Conservation (phyloP, 2,888 invertebrate genomes). For the Laothoe populi region DNA sequence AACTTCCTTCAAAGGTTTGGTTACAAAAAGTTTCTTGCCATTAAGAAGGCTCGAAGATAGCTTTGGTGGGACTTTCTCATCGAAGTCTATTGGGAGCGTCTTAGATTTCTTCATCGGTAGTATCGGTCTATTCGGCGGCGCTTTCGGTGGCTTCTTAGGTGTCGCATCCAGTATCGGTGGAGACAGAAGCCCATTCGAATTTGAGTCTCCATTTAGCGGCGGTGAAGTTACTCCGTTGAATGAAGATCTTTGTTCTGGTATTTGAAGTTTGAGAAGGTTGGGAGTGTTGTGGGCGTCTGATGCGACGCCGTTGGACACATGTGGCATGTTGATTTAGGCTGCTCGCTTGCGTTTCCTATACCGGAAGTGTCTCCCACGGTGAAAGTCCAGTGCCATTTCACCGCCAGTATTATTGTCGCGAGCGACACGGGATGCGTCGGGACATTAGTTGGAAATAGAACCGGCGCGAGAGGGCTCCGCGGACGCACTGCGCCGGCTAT, state of each 20-base stretch:
- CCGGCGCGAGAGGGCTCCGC: constrained; percentile 80
- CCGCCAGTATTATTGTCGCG: constrained; percentile 72
- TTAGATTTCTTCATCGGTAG: constrained; percentile 77
- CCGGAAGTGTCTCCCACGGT: constrained; percentile 73
- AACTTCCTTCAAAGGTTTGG: constrained; percentile 76
- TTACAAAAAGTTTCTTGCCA: constrained; percentile 70
- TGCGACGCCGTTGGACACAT: constrained; percentile 52
- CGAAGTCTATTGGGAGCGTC: constrained; percentile 76
- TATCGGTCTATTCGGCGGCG: constrained; percentile 66
- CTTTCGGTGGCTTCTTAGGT: constrained; percentile 75
- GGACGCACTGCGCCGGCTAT: constrained; percentile 79
- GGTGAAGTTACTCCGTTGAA: constrained; percentile 50
- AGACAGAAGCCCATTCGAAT: constrained; percentile 69
- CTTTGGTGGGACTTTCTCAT: constrained; percentile 69
- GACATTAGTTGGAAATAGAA: constrained; percentile 80
- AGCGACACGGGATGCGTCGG: constrained; percentile 71
- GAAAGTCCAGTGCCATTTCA: constrained; percentile 82
- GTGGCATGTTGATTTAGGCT: constrained; percentile 68
- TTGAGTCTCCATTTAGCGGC: constrained; percentile 57
- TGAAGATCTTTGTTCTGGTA: constrained; percentile 61
- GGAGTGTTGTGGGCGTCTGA: constrained; percentile 49
- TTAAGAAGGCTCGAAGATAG: constrained; percentile 58
- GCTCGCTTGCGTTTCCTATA: constrained; percentile 72
- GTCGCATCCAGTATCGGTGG: constrained; percentile 73
- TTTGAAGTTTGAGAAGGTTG: constrained; percentile 62